A percentile compares a stretch with the other conserved stretches of the same genome.
Evolutionary conservation across 2,113 vertebrate genomes (phyloP).

Genomic region (Equus quagga): DNA sequence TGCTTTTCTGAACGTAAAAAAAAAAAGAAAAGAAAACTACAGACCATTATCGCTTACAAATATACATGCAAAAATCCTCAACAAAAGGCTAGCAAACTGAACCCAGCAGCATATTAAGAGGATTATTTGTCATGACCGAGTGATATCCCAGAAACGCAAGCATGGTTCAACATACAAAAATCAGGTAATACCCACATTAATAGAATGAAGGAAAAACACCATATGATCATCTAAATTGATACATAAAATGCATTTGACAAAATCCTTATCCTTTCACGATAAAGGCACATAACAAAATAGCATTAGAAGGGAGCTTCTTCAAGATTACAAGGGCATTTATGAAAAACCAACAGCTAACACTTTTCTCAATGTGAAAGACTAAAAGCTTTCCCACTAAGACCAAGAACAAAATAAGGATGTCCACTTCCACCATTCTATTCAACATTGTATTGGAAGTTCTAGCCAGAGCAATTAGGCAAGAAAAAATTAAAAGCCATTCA

Average conservation of each 20-base stretch:
- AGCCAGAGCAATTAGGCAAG: not conserved
- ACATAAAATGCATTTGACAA: not conserved
- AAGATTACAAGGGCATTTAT: not conserved
- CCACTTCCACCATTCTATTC: not conserved
- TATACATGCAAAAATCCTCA: too few species aligned
- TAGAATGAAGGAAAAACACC: not conserved
- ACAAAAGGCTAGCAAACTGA: too few species aligned
- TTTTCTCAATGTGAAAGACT: not conserved
- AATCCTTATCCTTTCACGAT: not conserved
- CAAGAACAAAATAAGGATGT: not conserved
- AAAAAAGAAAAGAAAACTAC: too few species aligned
- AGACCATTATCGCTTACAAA: too few species aligned
- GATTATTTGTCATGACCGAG: too few species aligned
- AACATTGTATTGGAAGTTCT: not conserved
- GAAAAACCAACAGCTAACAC: not conserved
- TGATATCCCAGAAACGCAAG: too few species aligned
- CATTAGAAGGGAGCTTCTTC: not conserved
- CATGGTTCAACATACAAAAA: too few species aligned
- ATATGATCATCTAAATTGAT: not conserved
- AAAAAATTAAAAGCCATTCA: not conserved
- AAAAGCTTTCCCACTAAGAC: not conserved
- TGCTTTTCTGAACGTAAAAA: too few species aligned
- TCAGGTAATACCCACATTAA: too few species aligned
- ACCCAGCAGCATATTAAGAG: too few species aligned
- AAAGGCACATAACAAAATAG: not conserved